Evolutionary conservation across 1,140 invertebrate species (phyloP), one percentile per base, ranked within the genome.

Genomic region (Anoplolepis gracilipes): DNA sequence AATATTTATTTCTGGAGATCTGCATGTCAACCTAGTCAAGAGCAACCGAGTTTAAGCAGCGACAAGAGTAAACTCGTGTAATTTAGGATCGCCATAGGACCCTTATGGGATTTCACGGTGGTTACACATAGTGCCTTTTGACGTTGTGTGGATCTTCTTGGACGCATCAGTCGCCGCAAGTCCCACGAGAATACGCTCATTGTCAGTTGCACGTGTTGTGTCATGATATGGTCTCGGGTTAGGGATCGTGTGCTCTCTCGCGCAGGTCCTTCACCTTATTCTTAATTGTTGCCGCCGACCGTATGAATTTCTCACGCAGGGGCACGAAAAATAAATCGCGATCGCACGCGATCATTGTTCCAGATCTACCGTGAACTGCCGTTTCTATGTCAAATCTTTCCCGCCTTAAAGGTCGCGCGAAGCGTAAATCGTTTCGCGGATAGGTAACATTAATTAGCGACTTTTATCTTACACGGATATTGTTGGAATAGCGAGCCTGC

Each of bases 31-130:
- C 28, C 46, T 33, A 33, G 19, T 1, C 39, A 19, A 4, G 25
- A 22, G 28, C n/a, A 81, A 8, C 19, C 5, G 36, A 19, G 19
- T 67, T 13, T 53, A 33, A 78, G 30, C 42, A 25, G 25, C 1
- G 25, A 42, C 62, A 53, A 30, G 42, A 36, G 49, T 64, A 75
- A 42, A 25, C 25, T 87, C 46, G 65, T 25, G 77, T 87, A 87
- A 90, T 89, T 85, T 79, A 89, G 84, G 64, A 73, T 39, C 87
- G 65, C 22, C 16, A 3, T 42, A 73, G 69, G 42, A 67, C 25
- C 77, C 87, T 85, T 87, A 61, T 65, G 89, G 89, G 85, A 85
- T 73, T 53, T 36, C 59, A 46, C 62, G 25, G 22, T 67, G 36
- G 36, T 77, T 72, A 42, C 49, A 62, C n/a, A 39, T 3, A n/a